Evolutionary conservation across 2,888 invertebrate genomes (phyloP).

Genomic region (Erannis defoliaria): DNA sequence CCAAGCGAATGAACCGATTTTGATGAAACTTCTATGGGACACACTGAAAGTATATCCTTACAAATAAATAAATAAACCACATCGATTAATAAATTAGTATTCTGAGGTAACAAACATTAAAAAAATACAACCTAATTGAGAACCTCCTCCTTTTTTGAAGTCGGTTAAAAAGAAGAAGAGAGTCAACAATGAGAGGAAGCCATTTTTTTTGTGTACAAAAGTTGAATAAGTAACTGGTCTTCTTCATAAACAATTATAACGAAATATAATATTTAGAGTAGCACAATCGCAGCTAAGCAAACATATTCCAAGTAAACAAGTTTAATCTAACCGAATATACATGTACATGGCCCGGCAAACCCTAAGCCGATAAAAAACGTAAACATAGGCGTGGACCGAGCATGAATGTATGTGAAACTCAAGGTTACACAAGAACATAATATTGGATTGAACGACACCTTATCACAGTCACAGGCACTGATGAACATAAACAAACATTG

Average conservation of each 20-base stretch:
- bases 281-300: constrained; percentile 14
- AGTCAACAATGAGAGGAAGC: too few species aligned
- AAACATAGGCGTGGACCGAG: constrained; percentile 67
- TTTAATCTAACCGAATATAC: constrained; percentile 25
- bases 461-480: constrained; percentile 58
- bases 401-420: constrained; percentile 54
- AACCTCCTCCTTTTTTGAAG: too few species aligned
- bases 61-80: too few species aligned
- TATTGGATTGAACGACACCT: constrained; percentile 52
- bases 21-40: too few species aligned
- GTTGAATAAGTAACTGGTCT: too few species aligned
- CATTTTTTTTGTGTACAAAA: too few species aligned
- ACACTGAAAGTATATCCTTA: too few species aligned
- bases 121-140: too few species aligned
- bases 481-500: constrained; percentile 48
- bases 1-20: too few species aligned
- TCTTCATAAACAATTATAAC: not conserved
- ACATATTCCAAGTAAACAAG: constrained; percentile 29
- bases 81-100: too few species aligned
- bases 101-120: too few species aligned
- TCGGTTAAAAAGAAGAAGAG: too few species aligned
- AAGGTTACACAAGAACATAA: constrained; percentile 65
- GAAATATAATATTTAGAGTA: not conserved
- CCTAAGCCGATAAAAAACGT: constrained; percentile 60
- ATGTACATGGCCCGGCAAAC: constrained; percentile 40